phyloP scores from a whole-genome alignment of 1,140 invertebrate species.

The Leptinotarsa lineolata region DNA sequence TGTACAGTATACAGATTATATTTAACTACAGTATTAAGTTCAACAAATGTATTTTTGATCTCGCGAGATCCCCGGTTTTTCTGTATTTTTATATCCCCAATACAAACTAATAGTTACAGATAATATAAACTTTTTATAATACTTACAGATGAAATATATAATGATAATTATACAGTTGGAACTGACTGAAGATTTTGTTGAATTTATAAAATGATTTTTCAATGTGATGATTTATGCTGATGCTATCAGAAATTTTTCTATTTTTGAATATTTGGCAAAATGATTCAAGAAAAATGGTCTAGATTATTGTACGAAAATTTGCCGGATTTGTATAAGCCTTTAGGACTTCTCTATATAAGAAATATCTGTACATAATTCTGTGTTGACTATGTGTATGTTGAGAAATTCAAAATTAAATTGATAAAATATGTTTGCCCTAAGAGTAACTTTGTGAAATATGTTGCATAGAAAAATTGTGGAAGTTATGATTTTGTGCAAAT shows the following conservation, averaged over 20 bases:
- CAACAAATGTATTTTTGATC: conserved; percentile 41
- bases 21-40: conserved; percentile 44
- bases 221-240: not conserved
- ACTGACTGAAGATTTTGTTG: conserved; percentile 41
- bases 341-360: conserved; percentile 31
- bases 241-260: conserved; percentile 23
- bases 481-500: conserved; percentile 35
- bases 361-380: conserved; percentile 38
- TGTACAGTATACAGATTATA: conserved; percentile 48
- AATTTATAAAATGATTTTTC: conserved; percentile 21
- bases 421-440: conserved; percentile 12
- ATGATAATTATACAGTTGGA: conserved; percentile 41
- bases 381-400: conserved; percentile 50
- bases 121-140: conserved; percentile 37
- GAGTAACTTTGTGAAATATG: conserved; percentile 10
- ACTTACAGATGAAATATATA: conserved; percentile 38
- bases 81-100: conserved; percentile 47
- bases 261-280: conserved; percentile 44
- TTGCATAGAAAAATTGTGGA: conserved; percentile 8
- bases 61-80: conserved; percentile 39
- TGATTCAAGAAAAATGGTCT: conserved; percentile 46
- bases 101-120: conserved; percentile 36
- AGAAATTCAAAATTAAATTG: not conserved
- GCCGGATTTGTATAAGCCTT: conserved; percentile 31
- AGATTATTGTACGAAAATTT: conserved; percentile 33